These are phyloP conservation scores for Arge pagana DNA, from an alignment of 2,888 invertebrate species.

Conservation along the genomic window DNA sequence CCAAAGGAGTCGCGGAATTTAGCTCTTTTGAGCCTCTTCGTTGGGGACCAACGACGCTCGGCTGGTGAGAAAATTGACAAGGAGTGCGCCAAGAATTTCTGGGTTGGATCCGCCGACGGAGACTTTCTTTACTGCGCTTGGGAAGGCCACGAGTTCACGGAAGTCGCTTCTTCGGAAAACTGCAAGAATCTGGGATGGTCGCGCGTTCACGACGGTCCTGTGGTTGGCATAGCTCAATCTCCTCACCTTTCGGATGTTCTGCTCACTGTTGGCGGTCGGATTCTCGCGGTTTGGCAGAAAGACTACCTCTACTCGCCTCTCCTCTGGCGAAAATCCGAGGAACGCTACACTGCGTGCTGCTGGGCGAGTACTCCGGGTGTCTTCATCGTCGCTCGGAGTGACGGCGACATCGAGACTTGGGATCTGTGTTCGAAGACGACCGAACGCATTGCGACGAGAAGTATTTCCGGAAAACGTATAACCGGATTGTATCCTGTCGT, in stretches of 20 bases:
- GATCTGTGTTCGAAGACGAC: constrained; percentile 72
- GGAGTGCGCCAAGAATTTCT: constrained; percentile 31
- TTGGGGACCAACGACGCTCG: constrained; percentile 19
- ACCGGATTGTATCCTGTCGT: constrained; percentile 65
- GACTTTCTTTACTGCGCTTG: constrained; percentile 60
- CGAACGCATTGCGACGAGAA: constrained; percentile 68
- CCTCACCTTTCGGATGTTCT: constrained; percentile 68
- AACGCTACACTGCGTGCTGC: constrained; percentile 66
- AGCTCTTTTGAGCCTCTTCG: constrained; percentile 32
- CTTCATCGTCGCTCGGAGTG: constrained; percentile 70
- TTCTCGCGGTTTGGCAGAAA: constrained; percentile 76
- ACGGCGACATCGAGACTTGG: constrained; percentile 83
- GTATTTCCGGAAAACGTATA: constrained; percentile 68
- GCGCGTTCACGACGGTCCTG: constrained; percentile 73
- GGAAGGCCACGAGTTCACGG: constrained; percentile 71
- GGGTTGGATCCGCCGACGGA: constrained; percentile 47
- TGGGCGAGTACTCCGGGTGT: constrained; percentile 80
- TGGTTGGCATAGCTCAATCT: constrained; percentile 67
- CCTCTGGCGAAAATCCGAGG: constrained; percentile 67
- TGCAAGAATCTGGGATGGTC: constrained; percentile 46
- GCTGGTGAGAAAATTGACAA: constrained; percentile 20
- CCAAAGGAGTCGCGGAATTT: constrained; percentile 24
- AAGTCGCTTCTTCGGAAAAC: constrained; percentile 63
- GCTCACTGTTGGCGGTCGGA: constrained; percentile 76
- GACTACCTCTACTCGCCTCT: constrained; percentile 65